Percentiles rank a stretch among this genome's conserved stretches.
phyloP scores from a whole-genome alignment of 2,797 vertebrate species.

The Tragelaphus oryx region DNA sequence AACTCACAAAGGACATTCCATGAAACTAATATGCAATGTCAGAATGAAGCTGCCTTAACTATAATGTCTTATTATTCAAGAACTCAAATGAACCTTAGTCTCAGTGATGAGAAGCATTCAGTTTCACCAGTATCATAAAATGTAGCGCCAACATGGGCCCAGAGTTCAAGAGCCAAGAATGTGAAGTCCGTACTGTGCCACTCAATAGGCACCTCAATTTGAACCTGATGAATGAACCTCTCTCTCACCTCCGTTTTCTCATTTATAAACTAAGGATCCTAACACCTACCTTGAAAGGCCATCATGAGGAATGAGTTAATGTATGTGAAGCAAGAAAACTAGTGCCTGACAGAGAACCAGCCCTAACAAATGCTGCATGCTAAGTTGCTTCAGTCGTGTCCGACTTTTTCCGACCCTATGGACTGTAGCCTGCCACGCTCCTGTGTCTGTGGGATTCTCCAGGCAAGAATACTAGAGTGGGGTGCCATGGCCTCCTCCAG shows the following conservation, averaged over 20 bases:
- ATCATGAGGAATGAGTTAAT: neutral
- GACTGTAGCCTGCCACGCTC: neutral
- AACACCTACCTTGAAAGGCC: neutral
- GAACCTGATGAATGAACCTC: neutral
- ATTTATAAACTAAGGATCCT: neutral
- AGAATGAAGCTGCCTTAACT: neutral
- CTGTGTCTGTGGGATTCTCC: neutral
- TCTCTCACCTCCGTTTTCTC: neutral
- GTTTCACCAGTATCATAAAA: neutral
- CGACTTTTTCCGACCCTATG: neutral
- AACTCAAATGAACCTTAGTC: neutral
- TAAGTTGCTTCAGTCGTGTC: neutral
- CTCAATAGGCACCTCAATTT: fast-evolving
- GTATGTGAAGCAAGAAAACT: neutral
- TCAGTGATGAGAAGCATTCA: neutral
- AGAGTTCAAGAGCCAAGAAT: neutral
- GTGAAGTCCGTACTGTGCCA: neutral
- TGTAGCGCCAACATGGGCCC: fast-evolving
- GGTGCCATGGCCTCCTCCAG: neutral
- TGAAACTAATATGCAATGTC: neutral
- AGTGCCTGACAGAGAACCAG: neutral
- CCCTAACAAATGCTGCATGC: neutral
- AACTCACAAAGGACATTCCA: neutral
- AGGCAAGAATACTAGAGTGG: neutral
- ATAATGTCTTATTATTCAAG: neutral